Evolutionary conservation across 2,797 vertebrate species (phyloP).

Genomic region (Hippoglossus hippoglossus): DNA sequence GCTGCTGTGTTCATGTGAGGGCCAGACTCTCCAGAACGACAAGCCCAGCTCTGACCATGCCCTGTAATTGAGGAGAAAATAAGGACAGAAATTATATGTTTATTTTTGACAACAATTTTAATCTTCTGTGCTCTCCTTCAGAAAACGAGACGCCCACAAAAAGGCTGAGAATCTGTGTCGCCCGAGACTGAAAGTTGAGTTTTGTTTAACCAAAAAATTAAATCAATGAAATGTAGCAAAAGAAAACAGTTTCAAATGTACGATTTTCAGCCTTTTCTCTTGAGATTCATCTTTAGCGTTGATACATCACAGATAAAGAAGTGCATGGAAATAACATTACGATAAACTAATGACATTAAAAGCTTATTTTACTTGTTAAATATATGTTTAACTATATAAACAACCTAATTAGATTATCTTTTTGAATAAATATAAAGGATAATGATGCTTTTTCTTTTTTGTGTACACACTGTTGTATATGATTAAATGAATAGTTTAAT

Average conservation of each 20-base stretch:
- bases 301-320: not conserved
- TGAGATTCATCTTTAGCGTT: not conserved
- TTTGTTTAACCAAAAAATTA: conserved; percentile 62
- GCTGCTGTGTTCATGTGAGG: conserved; percentile 87
- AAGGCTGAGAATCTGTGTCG: conserved; percentile 80
- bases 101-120: conserved; percentile 92
- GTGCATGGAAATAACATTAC: not conserved
- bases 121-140: conserved; percentile 88
- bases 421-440: too few relatives aligned
- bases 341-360: not conserved
- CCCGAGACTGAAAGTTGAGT: conserved; percentile 63
- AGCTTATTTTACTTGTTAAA: not conserved
- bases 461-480: not conserved
- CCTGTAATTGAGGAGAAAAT: conserved; percentile 92
- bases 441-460: not conserved
- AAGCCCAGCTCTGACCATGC: conserved; percentile 86
- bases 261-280: not conserved
- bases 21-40: conserved; percentile 87
- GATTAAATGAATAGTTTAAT: not conserved
- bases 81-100: conserved; percentile 91
- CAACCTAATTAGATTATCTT: not conserved
- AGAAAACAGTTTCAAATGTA: not conserved
- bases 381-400: not conserved
- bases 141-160: conserved; percentile 85
- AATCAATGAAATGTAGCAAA: conserved; percentile 37